Base-by-base conservation (phyloP, 2,113 vertebrate genomes). In the Irena cyanogastra region DNA sequence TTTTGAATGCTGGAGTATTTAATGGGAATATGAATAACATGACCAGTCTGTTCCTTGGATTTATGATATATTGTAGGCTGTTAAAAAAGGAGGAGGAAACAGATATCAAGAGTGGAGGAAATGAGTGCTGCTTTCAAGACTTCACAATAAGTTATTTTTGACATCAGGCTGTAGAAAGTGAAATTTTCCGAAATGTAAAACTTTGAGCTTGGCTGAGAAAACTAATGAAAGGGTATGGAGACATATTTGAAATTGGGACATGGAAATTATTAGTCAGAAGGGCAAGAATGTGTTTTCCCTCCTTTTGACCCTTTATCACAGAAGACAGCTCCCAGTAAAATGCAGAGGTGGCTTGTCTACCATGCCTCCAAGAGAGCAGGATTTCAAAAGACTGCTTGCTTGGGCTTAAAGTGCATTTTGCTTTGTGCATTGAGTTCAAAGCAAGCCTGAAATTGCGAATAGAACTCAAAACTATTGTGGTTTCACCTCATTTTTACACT, bases 401-500 rank as follows among this genome's bases (percentile, higher is more conserved):
- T 78, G 93, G 83, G 60, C 76, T 94, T 83, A 75, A 95, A 96
- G 88, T 81, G 88, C 52, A 35, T 96, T 96, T 97, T 96, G 52
- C 66, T 95, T 86, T 87, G 76, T 94, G 83, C 60, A 27, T 78
- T 71, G 79, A 71, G 90, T 92, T 94, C 92, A 90, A 96, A 96
- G 93, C 94, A 92, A 94, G 69, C 69, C 83, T 92, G 86, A 93
- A 93, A 95, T 92, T 96, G 89, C 83, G 85, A 87, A 77, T 16
- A 85, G 91, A 87, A 79, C 87, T 82, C 69, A 56, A 65, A 94
- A 90, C 61, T 77, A 49, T 87, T 87, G 92, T 89, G 83, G 33
- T 89, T 95, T 97, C 93, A 96, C 88, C 92, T 95, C 72, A 79
- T 89, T 95, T 95, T 94, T 95, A 87, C 49, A 68, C 52, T 52